Base-by-base conservation (phyloP, 2,888 invertebrate species). In the Hypercompe scribonia region DNA sequence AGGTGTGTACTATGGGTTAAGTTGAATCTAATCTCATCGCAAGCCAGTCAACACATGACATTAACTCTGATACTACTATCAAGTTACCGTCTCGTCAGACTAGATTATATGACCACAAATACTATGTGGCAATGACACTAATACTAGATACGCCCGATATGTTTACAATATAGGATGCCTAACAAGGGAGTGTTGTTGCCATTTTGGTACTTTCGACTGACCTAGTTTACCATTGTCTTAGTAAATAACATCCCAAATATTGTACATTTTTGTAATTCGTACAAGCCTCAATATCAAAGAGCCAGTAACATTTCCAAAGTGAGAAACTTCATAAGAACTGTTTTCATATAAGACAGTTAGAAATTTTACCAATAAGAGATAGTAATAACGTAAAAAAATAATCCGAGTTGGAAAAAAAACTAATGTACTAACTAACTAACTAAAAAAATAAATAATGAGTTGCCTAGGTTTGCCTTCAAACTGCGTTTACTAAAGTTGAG, bases 71-170 rank as follows among this genome's bases (percentile, higher is more conserved):
- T 83, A 86, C 85, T 81, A 85, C 87, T 91, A 92, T 93, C 92
- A 87, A 76, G 87, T 94, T 91, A 89, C 92, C 81, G 89, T 91
- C 89, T 86, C 87, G 89, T 86, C 87, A 83, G 87, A 86, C 90
- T 86, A 89, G 89, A 89, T 86, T 86, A 89, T 88, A 85, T 86
- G 91, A 94, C 94, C 94, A 90, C 94, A 93, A 90, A 90, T 88
- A 88, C 84, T 88, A 86, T 86, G 83, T 90, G 92, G 91, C 94
- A 94, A 90, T 94, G 94, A 94, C 94, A 94, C 92, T 88, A 94
- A 92, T 93, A 90, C 84, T 72, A 82, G 80, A 86, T 78, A 84
- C 78, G 79, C 79, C 80, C 78, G 83, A 85, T 84, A 81, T 78
- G 76, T 83, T 83, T 79, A 79, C 77, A 78, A 73, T 80, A 81